phyloP scores from a whole-genome alignment of 2,797 vertebrate species.

The Graptemys geographica region DNA sequence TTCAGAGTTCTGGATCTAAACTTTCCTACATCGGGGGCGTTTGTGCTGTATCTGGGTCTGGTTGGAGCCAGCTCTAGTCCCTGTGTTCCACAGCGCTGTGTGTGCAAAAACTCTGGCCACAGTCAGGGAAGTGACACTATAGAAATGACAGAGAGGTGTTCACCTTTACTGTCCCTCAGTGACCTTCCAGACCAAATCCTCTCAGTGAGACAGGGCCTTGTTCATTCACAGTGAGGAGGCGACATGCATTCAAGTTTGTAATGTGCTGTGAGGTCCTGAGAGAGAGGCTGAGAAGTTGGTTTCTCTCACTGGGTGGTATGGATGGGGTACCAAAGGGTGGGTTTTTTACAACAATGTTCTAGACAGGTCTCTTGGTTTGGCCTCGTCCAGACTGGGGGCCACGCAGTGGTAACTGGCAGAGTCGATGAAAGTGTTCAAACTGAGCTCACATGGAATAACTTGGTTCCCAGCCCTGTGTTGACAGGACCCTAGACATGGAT shows the following conservation, averaged over 20 bases:
- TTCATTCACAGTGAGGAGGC: background rate
- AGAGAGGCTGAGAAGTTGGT: background rate
- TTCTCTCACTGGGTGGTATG: background rate
- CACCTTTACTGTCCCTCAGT: background rate
- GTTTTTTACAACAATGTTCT: background rate
- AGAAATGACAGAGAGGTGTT: background rate
- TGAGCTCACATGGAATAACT: background rate
- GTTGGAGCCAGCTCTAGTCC: background rate
- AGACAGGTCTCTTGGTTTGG: background rate
- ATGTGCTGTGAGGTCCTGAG: background rate
- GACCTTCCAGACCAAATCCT: background rate
- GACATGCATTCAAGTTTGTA: background rate
- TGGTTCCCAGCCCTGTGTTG: background rate
- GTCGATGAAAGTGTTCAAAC: background rate
- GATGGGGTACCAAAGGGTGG: background rate
- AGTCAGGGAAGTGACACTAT: background rate
- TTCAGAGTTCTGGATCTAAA: background rate
- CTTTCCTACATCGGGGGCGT: background rate
- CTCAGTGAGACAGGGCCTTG: background rate
- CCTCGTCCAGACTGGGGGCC: background rate
- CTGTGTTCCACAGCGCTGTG: background rate
- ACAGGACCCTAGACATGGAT: background rate
- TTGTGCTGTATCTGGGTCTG: background rate
- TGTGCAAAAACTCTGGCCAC: background rate
- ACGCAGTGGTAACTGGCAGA: background rate